Base-by-base conservation (phyloP, 2,888 invertebrate genomes). In the Synergus laeviventris region DNA sequence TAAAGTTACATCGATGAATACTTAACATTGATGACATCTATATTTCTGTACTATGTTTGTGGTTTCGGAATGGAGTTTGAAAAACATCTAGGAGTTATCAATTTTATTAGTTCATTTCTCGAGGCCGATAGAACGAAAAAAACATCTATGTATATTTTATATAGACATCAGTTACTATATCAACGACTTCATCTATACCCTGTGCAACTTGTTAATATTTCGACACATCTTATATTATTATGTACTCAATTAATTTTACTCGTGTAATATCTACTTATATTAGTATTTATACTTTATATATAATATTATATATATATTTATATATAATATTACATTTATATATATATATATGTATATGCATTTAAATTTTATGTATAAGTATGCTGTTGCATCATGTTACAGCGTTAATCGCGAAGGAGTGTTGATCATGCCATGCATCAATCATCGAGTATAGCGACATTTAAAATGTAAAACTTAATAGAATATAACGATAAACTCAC, bases 111-210 rank as follows among this genome's bases (percentile, higher is more conserved):
- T 77, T 78, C 81, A 78, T 78, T 83, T 80, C 74, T 81, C 88
- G 89, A 90, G 90, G 90, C 90, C 90, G 89, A 89, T 89, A 87
- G 87, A 89, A 89, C 87, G 87, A 90, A 87, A 89, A 86, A 89
- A 89, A 89, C 88, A 86, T 86, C 84, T 85, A 87, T 88, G 85
- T 84, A 84, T 82, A 84, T 87, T 84, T 85, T 85, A 88, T 88
- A 89, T 88, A 90, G 89, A 90, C 89, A 90, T 89, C 89, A 89
- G 88, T 89, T 79, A 87, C 89, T 88, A 81, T 89, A 89, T 89
- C 87, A 90, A 90, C 90, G 89, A 90, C 88, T 90, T 90, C 90
- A 87, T 91, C 89, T 91, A 90, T 91, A 91, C 91, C 91, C 91
- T 91, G 91, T 91, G 90, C 91, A 91, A 88, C 88, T 86, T 88